Evolutionary conservation across 2,888 invertebrate genomes (phyloP), one percentile per base, ranked within the genome.

Genomic region (Noctua fimbriata): DNA sequence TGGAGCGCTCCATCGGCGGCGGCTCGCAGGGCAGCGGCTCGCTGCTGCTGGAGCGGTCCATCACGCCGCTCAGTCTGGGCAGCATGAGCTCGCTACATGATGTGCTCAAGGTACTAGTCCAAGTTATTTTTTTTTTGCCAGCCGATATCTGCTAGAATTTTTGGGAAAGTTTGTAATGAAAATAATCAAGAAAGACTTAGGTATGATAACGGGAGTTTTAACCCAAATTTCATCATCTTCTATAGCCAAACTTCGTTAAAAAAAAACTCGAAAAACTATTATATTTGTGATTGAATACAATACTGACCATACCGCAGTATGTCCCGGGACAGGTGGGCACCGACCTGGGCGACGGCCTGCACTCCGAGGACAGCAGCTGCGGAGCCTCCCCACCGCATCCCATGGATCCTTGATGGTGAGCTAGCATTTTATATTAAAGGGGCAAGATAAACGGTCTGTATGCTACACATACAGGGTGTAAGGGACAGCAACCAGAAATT

Each of bases 41-140:
- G 94, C 97, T 92, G 97, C 89, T 95, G 0, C 95, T 97, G 69
- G 97, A 97, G 87, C 94, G 97, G 47, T 97, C 97, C 71, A 97
- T 97, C 88, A 97, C 97, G 72, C 98, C 98, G 47, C 97, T 98
- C 86, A 98, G 98, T 84, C 97, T 98, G 74, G 98, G 98, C 92
- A 98, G 98, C 92, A 98, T 98, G 97, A 98, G 98, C 93, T 98
- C 98, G 24, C 95, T 98, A 86, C 98, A 98, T 90, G 98, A 98
- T 89, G 97, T 98, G 88, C 97, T 98, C 78, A 98, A 98, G 95
- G 96, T 96, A 79, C 58, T 47, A 49, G 3, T 0, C 47, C 3
- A 47, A 32, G 32, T 32, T 32, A 0, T 47, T 7, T 47, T 47
- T 7, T 16, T 47, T 47, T 47, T 47, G 3, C 16, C 0, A 14